Evolutionary conservation across 2,113 vertebrate species (phyloP), one percentile per base, ranked within the genome.

Genomic region (Romanogobio albipinnatus): DNA sequence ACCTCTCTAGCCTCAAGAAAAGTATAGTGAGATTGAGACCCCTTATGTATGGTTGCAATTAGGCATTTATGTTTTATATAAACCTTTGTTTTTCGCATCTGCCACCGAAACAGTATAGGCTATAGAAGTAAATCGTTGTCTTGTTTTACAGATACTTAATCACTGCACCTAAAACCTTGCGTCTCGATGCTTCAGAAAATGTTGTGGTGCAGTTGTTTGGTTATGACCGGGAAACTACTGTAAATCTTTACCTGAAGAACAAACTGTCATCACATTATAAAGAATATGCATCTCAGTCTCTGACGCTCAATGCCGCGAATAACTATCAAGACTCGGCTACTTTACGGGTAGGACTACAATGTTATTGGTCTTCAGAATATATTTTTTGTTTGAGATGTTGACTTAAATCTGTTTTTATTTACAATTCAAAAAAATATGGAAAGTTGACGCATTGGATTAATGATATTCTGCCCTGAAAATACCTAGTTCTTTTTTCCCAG

Each of bases 151-250:
- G 98, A 3, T 99, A 96, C 17, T 90, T 99, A 84, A 89, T 99
- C 26, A 95, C 96, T 11, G 95, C 96, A 49, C 96, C 98, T 8
- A 95, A 93, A 89, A 36, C 93, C 2, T 78, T 98, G 22, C 90
- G 89, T 22, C 84, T 95, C 58, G 97, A 96, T 8, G 93, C 96
- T 0, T 66, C 88, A 61, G 94, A 97, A 89, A 95, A 90, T 5
- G 93, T 99, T 9, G 87, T 98, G 13, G 77, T 97, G 76, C 97
- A 99, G 91, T 85, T 95, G 80, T 97, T 96, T 88, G 96, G 94
- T 11, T 96, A 95, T 9, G 74, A 93, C 0, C 14, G 92, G 36
- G 92, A 93, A 14, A 95, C 96, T 84, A 83, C 13, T 0, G 92
- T 96, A 56, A 87, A 68, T 0, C 61, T 99, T 11, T 93, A 90